Percentiles rank a stretch among this genome's conserved stretches.
These are phyloP conservation scores for Haplochromis burtoni DNA, from an alignment of 2,113 vertebrate species.

Conservation along the genomic window DNA sequence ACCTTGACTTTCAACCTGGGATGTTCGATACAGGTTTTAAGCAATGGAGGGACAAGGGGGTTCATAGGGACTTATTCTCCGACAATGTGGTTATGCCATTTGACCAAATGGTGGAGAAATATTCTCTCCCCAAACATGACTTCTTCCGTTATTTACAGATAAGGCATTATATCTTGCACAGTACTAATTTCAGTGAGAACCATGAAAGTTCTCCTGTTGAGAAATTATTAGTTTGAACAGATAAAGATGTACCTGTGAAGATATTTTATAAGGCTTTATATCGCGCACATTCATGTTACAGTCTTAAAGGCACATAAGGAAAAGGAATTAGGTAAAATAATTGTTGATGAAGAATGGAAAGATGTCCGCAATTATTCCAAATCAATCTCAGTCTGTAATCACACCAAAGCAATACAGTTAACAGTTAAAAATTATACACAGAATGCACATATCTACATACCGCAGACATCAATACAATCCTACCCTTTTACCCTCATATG, in stretches of 20 bases:
- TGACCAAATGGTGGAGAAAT: too few relatives aligned
- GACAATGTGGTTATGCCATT: too few relatives aligned
- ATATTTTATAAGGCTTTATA: neutral
- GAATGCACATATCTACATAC: neutral
- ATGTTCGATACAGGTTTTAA: too few relatives aligned
- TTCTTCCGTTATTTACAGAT: neutral
- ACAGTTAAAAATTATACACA: neutral
- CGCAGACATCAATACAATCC: too few relatives aligned
- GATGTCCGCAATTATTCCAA: neutral
- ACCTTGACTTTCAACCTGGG: too few relatives aligned
- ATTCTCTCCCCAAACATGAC: too few relatives aligned
- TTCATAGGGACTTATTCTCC: too few relatives aligned
- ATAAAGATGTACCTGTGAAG: neutral
- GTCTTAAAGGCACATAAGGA: neutral
- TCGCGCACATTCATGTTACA: neutral
- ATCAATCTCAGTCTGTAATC: neutral
- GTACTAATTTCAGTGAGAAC: neutral
- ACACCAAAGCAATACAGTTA: neutral
- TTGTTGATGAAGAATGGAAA: neutral
- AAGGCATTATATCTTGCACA: neutral
- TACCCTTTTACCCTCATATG: too few relatives aligned
- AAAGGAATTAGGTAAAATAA: neutral
- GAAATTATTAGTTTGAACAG: neutral
- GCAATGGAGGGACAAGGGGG: too few relatives aligned
- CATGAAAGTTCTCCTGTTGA: neutral